Evolutionary conservation across 2,113 vertebrate genomes (phyloP), one percentile per base, ranked within the genome.

Genomic region (Etheostoma spectabile): DNA sequence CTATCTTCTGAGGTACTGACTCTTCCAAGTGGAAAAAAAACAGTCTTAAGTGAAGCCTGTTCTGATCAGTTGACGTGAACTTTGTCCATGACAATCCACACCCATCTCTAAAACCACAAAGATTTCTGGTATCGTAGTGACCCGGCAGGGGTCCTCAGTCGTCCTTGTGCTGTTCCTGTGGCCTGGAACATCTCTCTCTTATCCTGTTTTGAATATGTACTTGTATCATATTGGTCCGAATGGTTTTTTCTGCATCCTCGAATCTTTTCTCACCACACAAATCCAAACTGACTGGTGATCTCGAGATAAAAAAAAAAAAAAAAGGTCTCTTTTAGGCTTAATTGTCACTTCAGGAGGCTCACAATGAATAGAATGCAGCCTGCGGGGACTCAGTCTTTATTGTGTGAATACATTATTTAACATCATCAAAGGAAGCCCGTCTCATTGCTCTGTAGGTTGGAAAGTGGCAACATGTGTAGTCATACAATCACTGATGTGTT

Each of bases 41-140:
- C 35, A 63, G 45, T 52, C 63, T 82, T 78, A 45, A 24, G 8
- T 2, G 60, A 82, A 74, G 57, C 84, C 63, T 73, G 77, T 73
- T n/a, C n/a, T 80, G 76, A 87, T 75, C 42, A 72, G 68, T 76
- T 60, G 42, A 76, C 63, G 1, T 33, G 61, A 80, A 21, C 57
- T 85, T 77, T 68, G 61, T 83, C 56, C 30, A 35, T 11, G 21
- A 35, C n/a, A 70, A 76, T 55, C 72, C 45, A 68, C 33, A 22
- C 74, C 72, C 72, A 86, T 35, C 61, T 63, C 45, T 60, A 69
- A 79, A 88, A 79, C 65, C 73, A 80, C 71, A 64, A 88, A 86
- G 75, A 61, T 74, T 86, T 84, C 24, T 35, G 67, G 53, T 91
- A 93, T 92, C 83, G 5, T 18, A 87, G 93, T 89, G 19, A 80